phyloP scores from a whole-genome alignment of 2,797 vertebrate species.

The Adelosebastes latens region DNA sequence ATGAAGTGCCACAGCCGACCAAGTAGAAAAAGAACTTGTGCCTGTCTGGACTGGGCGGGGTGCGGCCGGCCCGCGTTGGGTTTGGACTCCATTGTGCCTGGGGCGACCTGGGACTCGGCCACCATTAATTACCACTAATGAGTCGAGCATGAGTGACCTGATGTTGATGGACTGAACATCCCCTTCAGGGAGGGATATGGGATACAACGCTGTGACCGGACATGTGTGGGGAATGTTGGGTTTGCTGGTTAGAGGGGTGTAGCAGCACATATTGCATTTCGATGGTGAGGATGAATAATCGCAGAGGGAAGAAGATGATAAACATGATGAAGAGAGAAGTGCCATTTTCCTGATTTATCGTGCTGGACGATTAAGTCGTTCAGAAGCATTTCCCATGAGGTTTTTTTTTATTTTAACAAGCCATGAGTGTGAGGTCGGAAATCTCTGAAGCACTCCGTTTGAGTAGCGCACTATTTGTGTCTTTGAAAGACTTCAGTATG shows the following conservation, averaged over 20 bases:
- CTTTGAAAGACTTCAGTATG: constrained; percentile 45
- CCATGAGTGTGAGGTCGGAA: not conserved
- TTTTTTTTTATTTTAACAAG: constrained; percentile 12
- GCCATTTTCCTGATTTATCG: not conserved
- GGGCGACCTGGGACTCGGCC: constrained; percentile 35
- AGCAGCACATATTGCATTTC: constrained; percentile 25
- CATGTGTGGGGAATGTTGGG: constrained; percentile 25
- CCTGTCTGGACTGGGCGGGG: constrained; percentile 25
- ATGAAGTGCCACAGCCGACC: constrained; percentile 62
- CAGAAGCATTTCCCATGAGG: constrained; percentile 5
- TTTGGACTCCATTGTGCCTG: constrained; percentile 35
- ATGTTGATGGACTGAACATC: constrained; percentile 41
- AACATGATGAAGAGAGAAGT: constrained; percentile 19
- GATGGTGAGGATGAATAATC: constrained; percentile 48
- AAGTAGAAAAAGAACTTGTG: constrained; percentile 68
- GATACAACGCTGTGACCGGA: constrained; percentile 19
- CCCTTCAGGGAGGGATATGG: constrained; percentile 7
- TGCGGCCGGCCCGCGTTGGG: not conserved
- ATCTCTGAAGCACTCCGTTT: constrained; percentile 2
- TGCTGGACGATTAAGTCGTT: not conserved
- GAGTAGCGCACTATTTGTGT: constrained; percentile 9
- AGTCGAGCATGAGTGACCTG: constrained; percentile 65
- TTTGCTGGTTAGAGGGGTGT: constrained; percentile 26
- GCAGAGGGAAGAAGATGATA: constrained; percentile 16
- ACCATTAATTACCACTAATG: constrained; percentile 76